Conservation (phyloP, 1,140 invertebrate genomes). For the Pogonomyrmex barbatus region DNA sequence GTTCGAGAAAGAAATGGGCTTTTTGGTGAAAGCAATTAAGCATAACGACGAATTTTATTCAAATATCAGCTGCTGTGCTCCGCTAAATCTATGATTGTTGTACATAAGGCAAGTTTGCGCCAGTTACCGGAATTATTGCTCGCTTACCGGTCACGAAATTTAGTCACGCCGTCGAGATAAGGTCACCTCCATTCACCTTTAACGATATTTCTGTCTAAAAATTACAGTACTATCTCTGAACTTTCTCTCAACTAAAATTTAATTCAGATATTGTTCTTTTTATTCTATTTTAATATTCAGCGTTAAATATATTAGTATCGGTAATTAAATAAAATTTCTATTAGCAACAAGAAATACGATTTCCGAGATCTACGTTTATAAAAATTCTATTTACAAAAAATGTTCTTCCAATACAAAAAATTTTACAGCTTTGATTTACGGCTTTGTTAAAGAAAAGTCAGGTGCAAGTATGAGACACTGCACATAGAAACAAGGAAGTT, state of each 20-base stretch:
- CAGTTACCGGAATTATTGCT: neutral
- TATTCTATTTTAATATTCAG: neutral
- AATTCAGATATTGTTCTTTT: neutral
- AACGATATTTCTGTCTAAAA: neutral
- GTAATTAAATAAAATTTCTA: neutral
- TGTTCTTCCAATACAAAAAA: neutral
- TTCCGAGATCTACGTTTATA: neutral
- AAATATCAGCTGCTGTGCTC: neutral
- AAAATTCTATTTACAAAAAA: neutral
- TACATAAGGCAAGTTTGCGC: neutral
- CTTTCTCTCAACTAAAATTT: neutral
- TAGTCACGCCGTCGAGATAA: slow-evolving; percentile 28
- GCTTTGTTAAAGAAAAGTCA: neutral
- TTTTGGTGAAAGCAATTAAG: slow-evolving; percentile 7
- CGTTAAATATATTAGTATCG: neutral
- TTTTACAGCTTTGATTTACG: neutral
- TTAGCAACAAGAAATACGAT: neutral
- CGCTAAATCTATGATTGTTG: neutral
- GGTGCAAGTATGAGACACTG: no score
- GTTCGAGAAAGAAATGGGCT: neutral
- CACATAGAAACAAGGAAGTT: slow-evolving; percentile 6
- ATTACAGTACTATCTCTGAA: neutral
- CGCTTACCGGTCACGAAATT: neutral
- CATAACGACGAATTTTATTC: slow-evolving; percentile 1
- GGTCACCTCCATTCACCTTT: neutral